Conservation (phyloP, 2,888 invertebrate species). For the Scotopteryx bipunctaria region DNA sequence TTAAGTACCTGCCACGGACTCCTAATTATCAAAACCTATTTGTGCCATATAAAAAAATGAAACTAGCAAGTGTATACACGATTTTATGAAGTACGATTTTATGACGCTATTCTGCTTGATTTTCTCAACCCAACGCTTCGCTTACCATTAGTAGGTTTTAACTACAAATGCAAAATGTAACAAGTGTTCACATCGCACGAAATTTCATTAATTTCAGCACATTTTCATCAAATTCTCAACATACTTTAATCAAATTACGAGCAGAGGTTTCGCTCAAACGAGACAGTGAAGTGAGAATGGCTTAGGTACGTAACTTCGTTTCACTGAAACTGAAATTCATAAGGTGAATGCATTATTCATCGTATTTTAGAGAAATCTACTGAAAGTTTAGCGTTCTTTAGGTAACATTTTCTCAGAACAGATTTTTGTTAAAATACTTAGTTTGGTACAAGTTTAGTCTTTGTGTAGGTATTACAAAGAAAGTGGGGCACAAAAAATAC, state of each 20-base stretch:
- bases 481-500: too few relatives aligned
- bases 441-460: too few relatives aligned
- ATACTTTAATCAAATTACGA: conserved; percentile 16
- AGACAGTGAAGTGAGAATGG: conserved; percentile 22
- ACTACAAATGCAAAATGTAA: neutral
- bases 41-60: too few relatives aligned
- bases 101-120: too few relatives aligned
- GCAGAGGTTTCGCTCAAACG: conserved; percentile 18
- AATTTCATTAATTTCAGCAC: conserved; percentile 6
- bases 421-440: too few relatives aligned
- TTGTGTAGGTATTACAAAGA: too few relatives aligned
- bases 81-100: too few relatives aligned
- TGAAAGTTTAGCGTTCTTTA: conserved; percentile 13
- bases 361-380: conserved; percentile 23
- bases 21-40: too few relatives aligned
- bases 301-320: conserved; percentile 30
- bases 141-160: too few relatives aligned
- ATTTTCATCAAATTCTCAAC: conserved; percentile 18
- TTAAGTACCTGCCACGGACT: too few relatives aligned
- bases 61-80: too few relatives aligned
- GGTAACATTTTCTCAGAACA: conserved; percentile 5
- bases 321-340: conserved; percentile 29
- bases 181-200: neutral
- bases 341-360: conserved; percentile 37
- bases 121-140: too few relatives aligned